Evolutionary conservation across 2,113 vertebrate genomes (phyloP), one percentile per base, ranked within the genome.

Genomic region (Pongo abelii): DNA sequence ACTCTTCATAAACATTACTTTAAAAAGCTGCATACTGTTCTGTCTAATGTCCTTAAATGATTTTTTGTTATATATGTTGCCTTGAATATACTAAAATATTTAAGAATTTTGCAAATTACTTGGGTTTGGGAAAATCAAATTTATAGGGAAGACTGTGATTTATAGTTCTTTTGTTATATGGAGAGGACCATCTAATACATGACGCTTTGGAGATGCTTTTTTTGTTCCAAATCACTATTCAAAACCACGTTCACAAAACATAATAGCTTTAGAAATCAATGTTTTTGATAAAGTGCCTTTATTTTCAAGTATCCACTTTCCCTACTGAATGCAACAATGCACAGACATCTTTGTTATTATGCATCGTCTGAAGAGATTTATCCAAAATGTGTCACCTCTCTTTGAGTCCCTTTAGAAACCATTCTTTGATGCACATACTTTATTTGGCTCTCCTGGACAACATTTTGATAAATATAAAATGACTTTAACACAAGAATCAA

Each of bases 401-500:
- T 40, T 43, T 40, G 95, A 94, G 16, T 38, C 69, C 6, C 9
- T 27, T 96, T 90, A 97, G 11, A 40, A 93, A 70, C 72, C 72
- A 5, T 91, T 93, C 16, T 91, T 81, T 75, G 80, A 55, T 50
- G 27, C 48, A 85, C 9, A 14, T 50, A 46, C 57, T 96, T 89
- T 38, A 72, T 81, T 89, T 74, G 27, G 27, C 35, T 96, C 77
- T 61, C 61, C 35, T 69, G 57, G 50, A 30, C 35, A 80, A 85
- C 11, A 55, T 87, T 96, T 93, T 97, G 25, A 72, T 92, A 77
- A 89, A 77, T 67, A 72, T 59, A 46, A 86, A 90, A 87, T 96
- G 17, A 67, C 32, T 80, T 93, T 85, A 88, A 64, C 50, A 67
- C 72, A 48, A 35, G 11, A 92, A 84, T 86, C 48, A 61, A 70